Base-by-base conservation (phyloP, 2,888 invertebrate species). In the Hydrotaea cyrtoneurina region DNA sequence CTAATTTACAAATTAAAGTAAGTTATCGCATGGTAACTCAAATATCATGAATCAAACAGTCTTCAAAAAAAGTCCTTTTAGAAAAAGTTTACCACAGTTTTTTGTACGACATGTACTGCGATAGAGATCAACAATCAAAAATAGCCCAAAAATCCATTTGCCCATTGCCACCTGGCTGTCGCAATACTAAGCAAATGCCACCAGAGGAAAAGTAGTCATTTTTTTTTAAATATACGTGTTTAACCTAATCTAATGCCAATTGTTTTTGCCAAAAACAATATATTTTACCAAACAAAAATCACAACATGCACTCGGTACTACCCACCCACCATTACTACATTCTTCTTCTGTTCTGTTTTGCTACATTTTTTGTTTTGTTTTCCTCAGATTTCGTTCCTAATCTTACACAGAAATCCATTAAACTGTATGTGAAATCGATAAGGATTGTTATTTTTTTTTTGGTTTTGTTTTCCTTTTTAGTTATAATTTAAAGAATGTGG, bases 191-290 rank as follows among this genome's bases (percentile, higher is more conserved):
- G 4, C 13, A 43, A 43, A 43, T 43, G 43, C 15, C 15, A 43
- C 43, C 43, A n/a, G n/a, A n/a, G 43, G 13, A 43, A 36, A 43
- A 43, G 2, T 13, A 43, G 43, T 43, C 23, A 57, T 57, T 57
- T 57, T 57, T 57, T 57, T 57, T 21, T 7, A n/a, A n/a, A n/a
- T 21, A 57, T 36, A 57, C 13, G 3, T 53, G 11, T 57, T 21
- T 11, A 59, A 26, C 39, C 2, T 3, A 59, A 59, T 59, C 23
- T 59, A 21, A 7, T 55, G 23, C 26, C 11, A 26, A 59, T 59
- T 59, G n/a, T n/a, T 59, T 23, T 59, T 59, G 15, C n/a, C n/a
- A 50, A 50, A 50, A 50, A 50, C n/a, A n/a, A n/a, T n/a, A n/a
- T n/a, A n/a, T n/a, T n/a, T n/a, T n/a, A n/a, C n/a, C n/a, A n/a